Conservation (phyloP, 2,888 invertebrate species). For the Lycocerus yunnanus region DNA sequence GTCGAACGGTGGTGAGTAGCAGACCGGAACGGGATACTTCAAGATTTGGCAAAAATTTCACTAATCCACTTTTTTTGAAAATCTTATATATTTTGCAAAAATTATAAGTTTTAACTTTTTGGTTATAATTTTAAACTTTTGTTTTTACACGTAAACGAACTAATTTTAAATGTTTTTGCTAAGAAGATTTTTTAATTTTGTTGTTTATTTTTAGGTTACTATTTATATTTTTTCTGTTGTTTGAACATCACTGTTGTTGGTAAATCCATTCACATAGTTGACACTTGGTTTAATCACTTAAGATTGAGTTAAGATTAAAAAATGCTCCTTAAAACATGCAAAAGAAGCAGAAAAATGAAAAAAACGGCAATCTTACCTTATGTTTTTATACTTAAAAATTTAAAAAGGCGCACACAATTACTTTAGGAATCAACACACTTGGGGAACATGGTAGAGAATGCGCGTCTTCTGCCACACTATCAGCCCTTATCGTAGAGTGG, state of each 20-base stretch:
- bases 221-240: not conserved
- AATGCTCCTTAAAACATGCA: slow-evolving; percentile 4
- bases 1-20: slow-evolving; percentile 28
- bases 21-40: slow-evolving; percentile 4
- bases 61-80: slow-evolving; percentile 1
- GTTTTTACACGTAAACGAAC: not conserved
- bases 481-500: slow-evolving; percentile 57
- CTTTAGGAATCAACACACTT: slow-evolving; percentile 58
- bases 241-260: not conserved
- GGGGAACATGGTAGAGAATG: slow-evolving; percentile 59
- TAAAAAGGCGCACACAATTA: slow-evolving; percentile 56
- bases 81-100: not conserved
- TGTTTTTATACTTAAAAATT: slow-evolving; percentile 49
- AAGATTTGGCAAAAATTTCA: slow-evolving; percentile 6
- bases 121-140: not conserved
- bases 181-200: slow-evolving; percentile 9
- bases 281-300: not conserved
- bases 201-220: slow-evolving; percentile 16
- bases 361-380: slow-evolving; percentile 48
- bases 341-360: slow-evolving; percentile 13
- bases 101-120: not conserved
- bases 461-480: slow-evolving; percentile 57
- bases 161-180: not conserved
- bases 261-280: slow-evolving; percentile 1
- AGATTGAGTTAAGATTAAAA: not conserved